A percentile compares a stretch with the other conserved stretches of the same genome.
phyloP scores from a whole-genome alignment of 1,140 invertebrate genomes.

The Trichogramma pretiosum region DNA sequence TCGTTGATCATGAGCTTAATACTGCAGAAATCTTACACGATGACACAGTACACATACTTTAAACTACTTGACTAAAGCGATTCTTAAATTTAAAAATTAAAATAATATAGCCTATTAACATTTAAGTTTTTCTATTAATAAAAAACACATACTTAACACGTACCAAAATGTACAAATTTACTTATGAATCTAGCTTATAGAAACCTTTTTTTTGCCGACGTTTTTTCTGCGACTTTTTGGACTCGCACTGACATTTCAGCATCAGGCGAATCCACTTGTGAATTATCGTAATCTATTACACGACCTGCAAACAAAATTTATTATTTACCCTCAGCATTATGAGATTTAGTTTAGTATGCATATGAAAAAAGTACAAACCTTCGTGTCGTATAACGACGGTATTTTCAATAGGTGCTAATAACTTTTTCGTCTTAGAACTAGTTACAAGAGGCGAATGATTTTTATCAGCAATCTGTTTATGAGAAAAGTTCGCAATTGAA shows the following conservation, averaged over 20 bases:
- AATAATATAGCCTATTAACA: too few species aligned
- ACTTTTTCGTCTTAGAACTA: constrained; percentile 11
- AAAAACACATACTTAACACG: too few species aligned
- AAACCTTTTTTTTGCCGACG: too few species aligned
- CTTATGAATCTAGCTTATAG: too few species aligned
- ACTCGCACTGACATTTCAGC: constrained; percentile 10
- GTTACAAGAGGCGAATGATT: constrained; percentile 4
- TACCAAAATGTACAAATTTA: too few species aligned
- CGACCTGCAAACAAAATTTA: constrained; percentile 10
- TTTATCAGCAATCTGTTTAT: constrained; percentile 9
- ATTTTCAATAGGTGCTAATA: constrained; percentile 11
- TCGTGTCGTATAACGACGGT: constrained; percentile 14
- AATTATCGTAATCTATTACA: neutral
- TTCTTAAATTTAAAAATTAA: too few species aligned
- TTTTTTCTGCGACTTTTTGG: constrained; percentile 14
- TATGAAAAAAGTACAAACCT: constrained; percentile 5
- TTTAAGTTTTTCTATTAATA: too few species aligned
- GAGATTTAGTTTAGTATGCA: neutral
- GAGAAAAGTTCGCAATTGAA: neutral
- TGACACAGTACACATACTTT: too few species aligned
- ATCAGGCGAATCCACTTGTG: neutral
- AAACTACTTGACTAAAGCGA: too few species aligned
- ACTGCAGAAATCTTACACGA: too few species aligned
- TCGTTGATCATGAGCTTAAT: too few species aligned
- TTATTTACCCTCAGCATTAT: too few species aligned